These are phyloP conservation scores for Synergus laeviventris DNA, from an alignment of 2,888 invertebrate genomes.

Conservation along the genomic window DNA sequence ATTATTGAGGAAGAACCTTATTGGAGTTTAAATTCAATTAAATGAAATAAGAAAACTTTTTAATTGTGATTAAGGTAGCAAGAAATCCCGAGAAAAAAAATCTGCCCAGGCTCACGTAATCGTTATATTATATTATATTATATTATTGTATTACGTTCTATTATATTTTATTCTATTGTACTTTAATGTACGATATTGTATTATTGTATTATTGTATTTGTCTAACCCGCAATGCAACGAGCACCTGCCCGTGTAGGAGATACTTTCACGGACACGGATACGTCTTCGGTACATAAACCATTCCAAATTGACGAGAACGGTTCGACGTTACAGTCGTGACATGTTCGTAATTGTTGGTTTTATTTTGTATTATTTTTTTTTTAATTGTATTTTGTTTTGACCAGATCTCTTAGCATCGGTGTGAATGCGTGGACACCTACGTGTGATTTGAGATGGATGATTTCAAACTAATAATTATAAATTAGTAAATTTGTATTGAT, in stretches of 20 bases:
- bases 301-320: slow-evolving; percentile 17
- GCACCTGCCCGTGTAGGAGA: slow-evolving; percentile 44
- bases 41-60: not conserved
- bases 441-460: slow-evolving; percentile 19
- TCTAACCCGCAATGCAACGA: slow-evolving; percentile 49
- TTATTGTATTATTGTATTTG: slow-evolving; percentile 53
- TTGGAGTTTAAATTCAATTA: not conserved
- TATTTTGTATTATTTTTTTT: slow-evolving; percentile 1
- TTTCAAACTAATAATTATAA: slow-evolving; percentile 6
- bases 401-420: slow-evolving; percentile 46
- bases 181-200: slow-evolving; percentile 28
- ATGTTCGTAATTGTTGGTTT: slow-evolving; percentile 8
- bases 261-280: slow-evolving; percentile 13
- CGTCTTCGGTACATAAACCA: slow-evolving; percentile 10
- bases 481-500: not conserved
- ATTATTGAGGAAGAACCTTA: not conserved
- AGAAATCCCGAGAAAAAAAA: slow-evolving; percentile 34
- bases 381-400: slow-evolving; percentile 40
- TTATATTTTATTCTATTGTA: slow-evolving; percentile 43
- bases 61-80: slow-evolving; percentile 21
- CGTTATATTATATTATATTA: slow-evolving; percentile 43
- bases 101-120: slow-evolving; percentile 41
- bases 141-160: slow-evolving; percentile 41
- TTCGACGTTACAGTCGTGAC: not conserved
- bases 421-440: slow-evolving; percentile 34